These are phyloP conservation scores for Macrotis lagotis DNA, from an alignment of 2,113 vertebrate genomes.

Conservation along the genomic window DNA sequence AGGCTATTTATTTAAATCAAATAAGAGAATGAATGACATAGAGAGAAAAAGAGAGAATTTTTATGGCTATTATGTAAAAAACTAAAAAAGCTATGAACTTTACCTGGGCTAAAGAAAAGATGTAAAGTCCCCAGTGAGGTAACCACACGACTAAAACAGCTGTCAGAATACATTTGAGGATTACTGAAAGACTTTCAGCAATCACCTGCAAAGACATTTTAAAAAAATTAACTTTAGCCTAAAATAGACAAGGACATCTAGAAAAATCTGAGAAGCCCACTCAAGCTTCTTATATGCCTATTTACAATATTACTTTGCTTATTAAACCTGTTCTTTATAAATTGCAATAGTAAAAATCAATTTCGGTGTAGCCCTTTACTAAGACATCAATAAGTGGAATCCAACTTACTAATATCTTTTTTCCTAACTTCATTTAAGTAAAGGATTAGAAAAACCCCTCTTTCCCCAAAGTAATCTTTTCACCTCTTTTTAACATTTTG, in stretches of 20 bases:
- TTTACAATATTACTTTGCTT: conserved; percentile 25
- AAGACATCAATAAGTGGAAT: conserved; percentile 18
- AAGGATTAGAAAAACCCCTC: conserved; percentile 26
- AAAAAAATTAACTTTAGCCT: conserved; percentile 49
- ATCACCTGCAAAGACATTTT: conserved; percentile 83
- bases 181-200: conserved; percentile 93
- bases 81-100: conserved; percentile 43
- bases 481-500: background rate
- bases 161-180: conserved; percentile 90
- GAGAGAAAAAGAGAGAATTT: background rate
- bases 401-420: conserved; percentile 30
- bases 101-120: conserved; percentile 94
- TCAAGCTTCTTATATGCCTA: conserved; percentile 26
- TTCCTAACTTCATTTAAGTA: conserved; percentile 12
- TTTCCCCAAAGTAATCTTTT: conserved; percentile 3
- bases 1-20: background rate
- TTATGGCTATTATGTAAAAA: background rate
- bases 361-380: conserved; percentile 10
- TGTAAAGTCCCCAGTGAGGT: conserved; percentile 92
- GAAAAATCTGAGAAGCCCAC: conserved; percentile 42
- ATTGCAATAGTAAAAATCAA: conserved; percentile 31
- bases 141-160: conserved; percentile 88
- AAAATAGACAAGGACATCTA: conserved; percentile 38
- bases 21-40: background rate
- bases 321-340: conserved; percentile 19